Percentiles rank a stretch among this genome's conserved stretches.
phyloP scores from a whole-genome alignment of 2,113 vertebrate species.

The Heloderma charlesbogerti region DNA sequence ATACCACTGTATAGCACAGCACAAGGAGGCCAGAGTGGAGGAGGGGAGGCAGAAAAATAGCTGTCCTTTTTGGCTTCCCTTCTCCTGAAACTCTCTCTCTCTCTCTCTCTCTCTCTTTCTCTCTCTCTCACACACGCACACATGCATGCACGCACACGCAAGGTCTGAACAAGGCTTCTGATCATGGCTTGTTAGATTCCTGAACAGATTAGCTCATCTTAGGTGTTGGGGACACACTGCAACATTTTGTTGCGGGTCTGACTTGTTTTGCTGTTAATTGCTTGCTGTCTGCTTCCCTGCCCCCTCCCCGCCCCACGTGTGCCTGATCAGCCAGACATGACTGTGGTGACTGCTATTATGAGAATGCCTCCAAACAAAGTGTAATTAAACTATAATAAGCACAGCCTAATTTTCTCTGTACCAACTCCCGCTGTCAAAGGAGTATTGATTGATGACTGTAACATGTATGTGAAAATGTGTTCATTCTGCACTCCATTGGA shows the following conservation, averaged over 20 bases:
- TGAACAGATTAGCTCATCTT: background rate
- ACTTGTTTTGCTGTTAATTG: background rate
- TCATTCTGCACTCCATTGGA: constrained; percentile 15
- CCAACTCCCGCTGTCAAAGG: constrained; percentile 13
- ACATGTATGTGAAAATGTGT: constrained; percentile 36
- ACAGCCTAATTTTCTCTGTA: constrained; percentile 10
- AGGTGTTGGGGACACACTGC: too few relatives aligned
- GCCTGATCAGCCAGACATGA: background rate
- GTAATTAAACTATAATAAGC: constrained; percentile 33
- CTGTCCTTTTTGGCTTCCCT: background rate
- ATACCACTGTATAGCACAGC: too few relatives aligned
- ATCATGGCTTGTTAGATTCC: background rate
- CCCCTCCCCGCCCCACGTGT: fast-evolving
- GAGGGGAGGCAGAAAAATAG: background rate
- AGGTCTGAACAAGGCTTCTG: background rate
- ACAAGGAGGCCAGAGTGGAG: background rate
- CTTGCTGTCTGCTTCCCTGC: background rate
- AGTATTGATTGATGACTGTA: constrained; percentile 4
- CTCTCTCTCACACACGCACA: too few relatives aligned
- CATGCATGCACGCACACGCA: background rate
- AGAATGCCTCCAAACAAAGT: background rate
- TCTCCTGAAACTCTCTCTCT: background rate
- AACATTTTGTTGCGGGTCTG: background rate
- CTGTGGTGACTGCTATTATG: background rate
- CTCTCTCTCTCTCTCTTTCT: too few relatives aligned